These are phyloP conservation scores for Chaetorhynchus papuensis DNA, from an alignment of 2,113 vertebrate genomes.

Conservation along the genomic window DNA sequence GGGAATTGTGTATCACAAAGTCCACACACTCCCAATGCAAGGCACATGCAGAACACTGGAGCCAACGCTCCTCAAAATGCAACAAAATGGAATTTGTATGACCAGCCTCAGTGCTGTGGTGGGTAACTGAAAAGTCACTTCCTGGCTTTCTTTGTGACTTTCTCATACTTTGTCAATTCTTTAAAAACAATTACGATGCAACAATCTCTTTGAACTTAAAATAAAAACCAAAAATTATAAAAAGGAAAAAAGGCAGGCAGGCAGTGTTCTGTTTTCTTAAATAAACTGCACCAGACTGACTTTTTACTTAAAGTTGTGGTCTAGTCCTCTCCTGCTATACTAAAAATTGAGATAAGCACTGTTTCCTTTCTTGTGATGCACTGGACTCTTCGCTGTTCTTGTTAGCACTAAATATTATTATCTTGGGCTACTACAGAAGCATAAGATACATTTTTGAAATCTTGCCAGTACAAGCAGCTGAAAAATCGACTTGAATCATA, in stretches of 20 bases:
- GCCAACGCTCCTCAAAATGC: neutral
- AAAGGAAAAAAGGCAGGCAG: neutral
- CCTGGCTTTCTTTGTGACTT: neutral
- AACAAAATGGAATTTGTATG: fast-evolving
- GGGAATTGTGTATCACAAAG: neutral
- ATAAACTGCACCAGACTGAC: neutral
- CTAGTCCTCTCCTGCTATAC: neutral
- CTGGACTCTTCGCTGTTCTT: neutral
- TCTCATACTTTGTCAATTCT: neutral
- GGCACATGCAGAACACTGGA: neutral
- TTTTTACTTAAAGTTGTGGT: neutral
- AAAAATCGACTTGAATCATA: neutral
- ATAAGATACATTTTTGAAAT: neutral
- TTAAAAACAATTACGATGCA: neutral
- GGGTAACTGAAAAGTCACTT: neutral
- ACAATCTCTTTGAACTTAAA: neutral
- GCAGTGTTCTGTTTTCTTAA: neutral
- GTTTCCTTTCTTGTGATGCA: neutral
- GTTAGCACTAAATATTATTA: neutral
- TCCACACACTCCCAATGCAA: neutral
- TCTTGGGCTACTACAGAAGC: neutral
- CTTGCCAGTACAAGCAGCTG: neutral
- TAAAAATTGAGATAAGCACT: neutral
- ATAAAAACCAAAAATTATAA: neutral
- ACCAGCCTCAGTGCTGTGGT: neutral